Evolutionary conservation across 2,797 vertebrate species (phyloP).

Genomic region (Rallus crepitans): DNA sequence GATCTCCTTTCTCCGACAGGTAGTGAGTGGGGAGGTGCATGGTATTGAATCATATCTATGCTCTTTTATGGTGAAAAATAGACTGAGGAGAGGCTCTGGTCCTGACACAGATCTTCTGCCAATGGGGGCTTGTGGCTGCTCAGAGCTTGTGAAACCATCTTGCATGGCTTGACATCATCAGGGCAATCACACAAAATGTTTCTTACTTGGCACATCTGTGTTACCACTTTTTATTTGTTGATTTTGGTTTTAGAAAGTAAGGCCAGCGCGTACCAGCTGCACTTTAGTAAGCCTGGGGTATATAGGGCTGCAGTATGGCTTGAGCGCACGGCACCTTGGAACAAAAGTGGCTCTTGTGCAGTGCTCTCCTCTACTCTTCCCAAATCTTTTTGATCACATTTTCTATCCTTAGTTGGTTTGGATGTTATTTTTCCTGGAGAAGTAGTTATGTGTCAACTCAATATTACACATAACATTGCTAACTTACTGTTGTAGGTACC

Average conservation of each 20-base stretch:
- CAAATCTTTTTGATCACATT: background rate
- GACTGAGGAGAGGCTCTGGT: background rate
- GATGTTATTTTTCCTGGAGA: background rate
- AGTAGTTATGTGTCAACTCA: background rate
- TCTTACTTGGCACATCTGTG: background rate
- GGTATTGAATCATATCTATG: background rate
- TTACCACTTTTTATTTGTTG: background rate
- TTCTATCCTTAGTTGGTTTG: background rate
- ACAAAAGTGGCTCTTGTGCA: fast-evolving
- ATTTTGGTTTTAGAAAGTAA: background rate
- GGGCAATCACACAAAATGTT: background rate
- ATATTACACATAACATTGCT: fast-evolving
- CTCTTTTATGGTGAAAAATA: background rate
- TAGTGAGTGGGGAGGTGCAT: background rate
- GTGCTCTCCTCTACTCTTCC: fast-evolving
- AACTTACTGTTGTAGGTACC: background rate
- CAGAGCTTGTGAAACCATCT: background rate
- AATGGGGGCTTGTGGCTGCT: fast-evolving
- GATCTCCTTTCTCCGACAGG: background rate
- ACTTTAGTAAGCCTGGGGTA: background rate
- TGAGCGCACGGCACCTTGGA: fast-evolving
- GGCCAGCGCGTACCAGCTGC: background rate
- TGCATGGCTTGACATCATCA: background rate
- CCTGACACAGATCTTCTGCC: background rate
- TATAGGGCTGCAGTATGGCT: background rate